Evolutionary conservation across 2,113 vertebrate genomes (phyloP), one percentile per base, ranked within the genome.

Genomic region (Ochotona princeps): DNA sequence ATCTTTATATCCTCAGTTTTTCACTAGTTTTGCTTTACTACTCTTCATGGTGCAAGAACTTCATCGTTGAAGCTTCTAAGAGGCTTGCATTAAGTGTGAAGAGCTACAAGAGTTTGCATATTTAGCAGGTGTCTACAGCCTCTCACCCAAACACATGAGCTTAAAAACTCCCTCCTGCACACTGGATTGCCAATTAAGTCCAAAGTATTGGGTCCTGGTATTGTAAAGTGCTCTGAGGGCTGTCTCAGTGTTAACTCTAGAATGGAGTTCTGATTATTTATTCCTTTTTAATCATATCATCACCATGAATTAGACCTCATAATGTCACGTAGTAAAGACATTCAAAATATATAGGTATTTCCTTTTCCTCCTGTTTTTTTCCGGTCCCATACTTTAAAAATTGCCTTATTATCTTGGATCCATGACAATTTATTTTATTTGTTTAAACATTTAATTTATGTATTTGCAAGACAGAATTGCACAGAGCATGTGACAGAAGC

Each of bases 71-170:
- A 54, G n/a, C 20, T 30, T 28, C 30, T 6, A 30, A 76, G 47
- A n/a, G 14, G 17, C 2, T 28, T n/a, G 49, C 9, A 5, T n/a
- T 54, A 28, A 76, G 17, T 20, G 28, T n/a, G 3, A 26, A 54
- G 49, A 76, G 51, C 2, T 1, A 51, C 28, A 54, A 54, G 38
- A 12, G 17, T n/a, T 5, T 1, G 0, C 20, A 11, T 8, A 5
- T 76, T 54, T 51, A 44, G 9, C 49, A 76, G 12, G 44, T n/a
- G 49, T n/a, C 74, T 76, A 8, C 0, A 12, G 18, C 51, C 49
- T 51, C 14, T 17, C 18, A 17, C 18, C 4, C 49, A 76, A 76
- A 76, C 54, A 18, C 5, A 21, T 76, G 74, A 49, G 8, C 28
- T 30, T 10, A 13, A 20, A 18, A 76, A 44, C 38, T 44, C 9